Evolutionary conservation across 2,113 vertebrate species (phyloP).

Genomic region (Plecotus auritus): DNA sequence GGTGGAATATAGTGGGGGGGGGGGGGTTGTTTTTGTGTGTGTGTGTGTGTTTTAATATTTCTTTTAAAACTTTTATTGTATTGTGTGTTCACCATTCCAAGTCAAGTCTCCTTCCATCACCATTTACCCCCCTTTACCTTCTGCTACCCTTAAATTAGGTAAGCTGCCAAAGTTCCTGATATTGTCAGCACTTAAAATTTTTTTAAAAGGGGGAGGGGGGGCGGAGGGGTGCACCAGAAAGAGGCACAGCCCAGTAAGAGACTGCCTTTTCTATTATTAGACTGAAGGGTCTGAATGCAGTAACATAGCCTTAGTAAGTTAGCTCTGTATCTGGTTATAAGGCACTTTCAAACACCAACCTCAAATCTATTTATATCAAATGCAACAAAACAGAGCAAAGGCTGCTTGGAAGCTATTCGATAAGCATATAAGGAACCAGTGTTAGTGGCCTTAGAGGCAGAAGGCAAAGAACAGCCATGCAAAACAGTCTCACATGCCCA

Average conservation of each 20-base stretch:
- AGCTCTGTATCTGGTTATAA: neutral
- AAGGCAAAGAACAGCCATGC: neutral
- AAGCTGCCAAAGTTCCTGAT: neutral
- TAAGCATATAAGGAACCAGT: neutral
- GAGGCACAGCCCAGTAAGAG: neutral
- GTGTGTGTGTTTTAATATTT: neutral
- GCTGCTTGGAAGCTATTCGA: neutral
- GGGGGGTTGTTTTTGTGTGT: neutral
- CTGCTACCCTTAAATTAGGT: neutral
- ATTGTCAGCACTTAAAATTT: neutral
- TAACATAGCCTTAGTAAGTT: neutral
- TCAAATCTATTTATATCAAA: slow-evolving; percentile 5
- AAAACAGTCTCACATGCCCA: neutral
- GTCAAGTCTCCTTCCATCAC: neutral
- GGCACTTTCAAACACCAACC: neutral
- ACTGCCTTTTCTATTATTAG: slow-evolving; percentile 23
- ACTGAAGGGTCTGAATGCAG: neutral
- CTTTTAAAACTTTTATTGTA: neutral
- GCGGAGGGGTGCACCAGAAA: neutral
- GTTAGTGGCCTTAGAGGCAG: neutral
- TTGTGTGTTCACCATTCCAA: neutral
- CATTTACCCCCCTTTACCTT: neutral
- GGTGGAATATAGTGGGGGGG: neutral
- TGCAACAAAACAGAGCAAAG: neutral
- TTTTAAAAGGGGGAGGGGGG: too few relatives aligned